These are phyloP conservation scores for Chaetops frenatus DNA, from an alignment of 2,113 vertebrate genomes.

Conservation along the genomic window DNA sequence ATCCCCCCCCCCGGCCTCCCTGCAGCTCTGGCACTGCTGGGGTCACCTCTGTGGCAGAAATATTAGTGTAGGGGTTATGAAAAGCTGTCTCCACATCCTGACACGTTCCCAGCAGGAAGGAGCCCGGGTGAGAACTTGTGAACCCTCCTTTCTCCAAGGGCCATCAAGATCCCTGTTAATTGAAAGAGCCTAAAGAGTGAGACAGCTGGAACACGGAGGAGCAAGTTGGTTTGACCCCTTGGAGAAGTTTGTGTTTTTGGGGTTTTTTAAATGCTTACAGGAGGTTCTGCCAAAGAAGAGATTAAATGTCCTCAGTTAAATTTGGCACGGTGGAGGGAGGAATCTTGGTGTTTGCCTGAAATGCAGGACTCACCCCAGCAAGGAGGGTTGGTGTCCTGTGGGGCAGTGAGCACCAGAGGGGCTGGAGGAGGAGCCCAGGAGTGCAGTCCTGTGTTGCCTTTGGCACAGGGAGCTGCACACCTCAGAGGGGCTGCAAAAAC, in stretches of 20 bases:
- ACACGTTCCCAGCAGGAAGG: neutral
- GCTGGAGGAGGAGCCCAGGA: neutral
- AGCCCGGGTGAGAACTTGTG: neutral
- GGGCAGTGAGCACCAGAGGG: neutral
- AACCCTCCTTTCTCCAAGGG: neutral
- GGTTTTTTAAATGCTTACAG: neutral
- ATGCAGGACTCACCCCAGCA: neutral
- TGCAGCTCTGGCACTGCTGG: neutral
- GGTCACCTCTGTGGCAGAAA: neutral
- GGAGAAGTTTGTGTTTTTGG: neutral
- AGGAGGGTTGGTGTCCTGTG: neutral
- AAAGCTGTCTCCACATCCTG: rapidly evolving
- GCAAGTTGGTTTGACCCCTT: neutral
- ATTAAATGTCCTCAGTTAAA: neutral
- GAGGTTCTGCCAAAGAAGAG: neutral
- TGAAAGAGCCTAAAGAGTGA: neutral
- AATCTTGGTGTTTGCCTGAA: neutral
- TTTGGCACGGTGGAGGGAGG: neutral
- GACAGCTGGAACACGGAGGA: neutral
- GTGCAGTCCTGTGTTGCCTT: neutral
- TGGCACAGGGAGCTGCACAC: neutral
- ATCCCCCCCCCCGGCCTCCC: neutral
- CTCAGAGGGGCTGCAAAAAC: neutral
- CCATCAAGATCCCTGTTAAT: neutral
- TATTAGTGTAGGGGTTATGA: rapidly evolving